Percentiles rank a stretch among this genome's conserved stretches.
Evolutionary conservation across 2,888 invertebrate genomes (phyloP).

Genomic region (Lasioglossum oenotherae): DNA sequence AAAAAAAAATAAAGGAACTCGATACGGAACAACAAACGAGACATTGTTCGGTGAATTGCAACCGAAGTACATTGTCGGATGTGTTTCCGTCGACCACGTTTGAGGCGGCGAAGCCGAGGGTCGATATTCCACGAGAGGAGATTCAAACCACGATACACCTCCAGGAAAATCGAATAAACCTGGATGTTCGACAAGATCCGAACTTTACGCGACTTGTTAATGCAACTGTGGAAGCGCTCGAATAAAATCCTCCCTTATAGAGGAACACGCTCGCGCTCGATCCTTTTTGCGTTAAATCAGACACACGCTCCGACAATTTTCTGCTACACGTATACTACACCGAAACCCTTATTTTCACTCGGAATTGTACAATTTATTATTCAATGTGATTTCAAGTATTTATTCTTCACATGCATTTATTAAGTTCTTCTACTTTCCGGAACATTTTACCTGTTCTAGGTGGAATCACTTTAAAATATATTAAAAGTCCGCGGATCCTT

Average conservation of each 20-base stretch:
- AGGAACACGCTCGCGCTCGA: background rate
- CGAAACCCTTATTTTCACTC: background rate
- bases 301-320: background rate
- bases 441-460: too few relatives aligned
- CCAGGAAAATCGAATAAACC: slow-evolving; percentile 17
- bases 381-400: background rate
- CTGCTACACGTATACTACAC: background rate
- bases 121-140: background rate
- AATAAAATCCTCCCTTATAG: background rate
- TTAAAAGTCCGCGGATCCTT: background rate
- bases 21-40: slow-evolving; percentile 35
- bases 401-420: background rate
- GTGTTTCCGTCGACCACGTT: background rate
- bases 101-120: slow-evolving; percentile 21
- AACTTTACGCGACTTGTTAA: slow-evolving; percentile 8
- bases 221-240: background rate
- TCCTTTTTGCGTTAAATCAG: background rate
- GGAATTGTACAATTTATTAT: background rate
- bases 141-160: slow-evolving; percentile 8
- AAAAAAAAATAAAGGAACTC: slow-evolving; percentile 23
- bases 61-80: slow-evolving; percentile 20
- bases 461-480: too few relatives aligned
- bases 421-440: background rate
- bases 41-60: slow-evolving; percentile 30
- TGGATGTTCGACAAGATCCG: background rate